Evolutionary conservation across 2,797 vertebrate genomes (phyloP).

Genomic region (Phalanger gymnotis): DNA sequence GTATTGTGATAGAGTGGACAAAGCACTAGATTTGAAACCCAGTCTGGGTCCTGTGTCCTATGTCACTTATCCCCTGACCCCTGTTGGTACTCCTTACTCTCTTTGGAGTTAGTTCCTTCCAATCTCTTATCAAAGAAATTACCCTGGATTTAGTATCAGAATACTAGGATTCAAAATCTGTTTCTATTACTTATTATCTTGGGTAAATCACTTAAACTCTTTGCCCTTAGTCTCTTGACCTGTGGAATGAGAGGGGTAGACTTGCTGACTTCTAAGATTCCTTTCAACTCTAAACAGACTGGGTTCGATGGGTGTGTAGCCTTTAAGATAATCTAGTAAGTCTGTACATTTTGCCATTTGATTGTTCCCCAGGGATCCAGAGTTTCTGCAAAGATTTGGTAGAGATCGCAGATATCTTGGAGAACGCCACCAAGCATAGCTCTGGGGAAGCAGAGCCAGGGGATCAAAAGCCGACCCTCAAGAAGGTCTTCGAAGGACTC

Average conservation of each 20-base stretch:
- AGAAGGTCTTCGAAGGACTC: constrained; percentile 85
- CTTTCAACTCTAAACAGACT: neutral
- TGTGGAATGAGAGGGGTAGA: neutral
- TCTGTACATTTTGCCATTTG: neutral
- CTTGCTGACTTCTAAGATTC: neutral
- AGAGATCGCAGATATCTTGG: constrained; percentile 90
- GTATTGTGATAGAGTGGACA: neutral
- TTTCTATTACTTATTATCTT: neutral
- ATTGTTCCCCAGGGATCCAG: constrained; percentile 87
- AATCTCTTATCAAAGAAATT: neutral
- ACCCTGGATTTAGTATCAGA: neutral
- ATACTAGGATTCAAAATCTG: neutral
- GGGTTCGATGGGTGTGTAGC: neutral
- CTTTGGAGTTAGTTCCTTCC: neutral
- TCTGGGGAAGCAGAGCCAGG: constrained; percentile 72
- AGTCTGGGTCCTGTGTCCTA: neutral
- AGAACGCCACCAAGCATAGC: constrained; percentile 82
- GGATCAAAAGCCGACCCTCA: constrained; percentile 80
- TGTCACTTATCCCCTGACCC: neutral
- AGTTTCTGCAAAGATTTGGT: constrained; percentile 92
- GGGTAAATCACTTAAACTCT: neutral
- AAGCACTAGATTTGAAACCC: neutral
- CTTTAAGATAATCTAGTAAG: neutral
- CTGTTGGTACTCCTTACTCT: neutral
- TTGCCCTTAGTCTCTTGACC: neutral